A percentile compares a stretch with the other conserved stretches of the same genome.
Conservation (phyloP, 2,113 vertebrate genomes). For the Corapipo altera region DNA sequence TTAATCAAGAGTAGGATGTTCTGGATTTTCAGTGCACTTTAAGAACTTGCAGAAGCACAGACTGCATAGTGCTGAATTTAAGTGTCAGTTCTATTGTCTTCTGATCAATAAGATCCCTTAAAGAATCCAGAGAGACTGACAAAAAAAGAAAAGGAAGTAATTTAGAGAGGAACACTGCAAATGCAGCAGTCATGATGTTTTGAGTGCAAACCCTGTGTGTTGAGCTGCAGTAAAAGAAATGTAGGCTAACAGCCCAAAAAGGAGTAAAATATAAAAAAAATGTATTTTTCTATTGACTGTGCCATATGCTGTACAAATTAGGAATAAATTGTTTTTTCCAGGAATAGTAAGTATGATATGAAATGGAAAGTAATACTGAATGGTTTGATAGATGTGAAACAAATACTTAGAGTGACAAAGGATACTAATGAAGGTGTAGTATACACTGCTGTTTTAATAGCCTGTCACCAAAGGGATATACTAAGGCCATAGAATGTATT, state of each 20-base stretch:
- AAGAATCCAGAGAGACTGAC: background rate
- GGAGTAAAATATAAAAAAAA: background rate
- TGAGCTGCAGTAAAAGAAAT: background rate
- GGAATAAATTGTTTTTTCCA: background rate
- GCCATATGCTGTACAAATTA: background rate
- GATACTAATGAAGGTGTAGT: background rate
- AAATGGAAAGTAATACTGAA: background rate
- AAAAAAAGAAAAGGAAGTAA: background rate
- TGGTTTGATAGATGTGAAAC: background rate
- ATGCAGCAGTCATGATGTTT: background rate
- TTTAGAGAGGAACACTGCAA: background rate
- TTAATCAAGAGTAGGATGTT: background rate
- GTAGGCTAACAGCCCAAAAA: background rate
- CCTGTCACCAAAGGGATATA: background rate
- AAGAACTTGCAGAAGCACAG: background rate
- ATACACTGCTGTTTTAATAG: background rate
- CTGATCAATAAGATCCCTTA: conserved; percentile 19
- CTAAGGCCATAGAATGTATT: background rate
- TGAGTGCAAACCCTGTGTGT: background rate
- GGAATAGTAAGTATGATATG: background rate
- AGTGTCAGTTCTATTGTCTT: background rate
- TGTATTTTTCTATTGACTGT: background rate
- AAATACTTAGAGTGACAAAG: background rate
- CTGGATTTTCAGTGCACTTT: background rate
- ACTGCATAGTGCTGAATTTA: background rate